Conservation (phyloP, 2,888 invertebrate genomes). For the Lasius fuliginosus region DNA sequence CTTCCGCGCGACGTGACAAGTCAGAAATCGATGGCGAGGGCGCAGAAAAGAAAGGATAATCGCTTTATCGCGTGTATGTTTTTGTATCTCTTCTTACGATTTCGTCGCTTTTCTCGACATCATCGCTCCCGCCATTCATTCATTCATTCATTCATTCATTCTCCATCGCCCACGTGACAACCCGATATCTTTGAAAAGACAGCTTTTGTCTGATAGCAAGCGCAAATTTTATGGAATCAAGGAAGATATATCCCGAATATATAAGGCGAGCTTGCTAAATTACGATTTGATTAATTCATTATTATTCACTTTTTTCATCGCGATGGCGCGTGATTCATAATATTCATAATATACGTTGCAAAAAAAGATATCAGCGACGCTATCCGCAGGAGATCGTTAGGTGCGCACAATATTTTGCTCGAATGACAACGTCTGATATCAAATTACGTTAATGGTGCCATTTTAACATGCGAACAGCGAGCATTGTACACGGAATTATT, state of each 20-base stretch:
- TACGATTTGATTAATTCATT: slow-evolving; percentile 9
- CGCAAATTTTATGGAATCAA: not conserved
- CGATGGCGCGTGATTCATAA: not conserved
- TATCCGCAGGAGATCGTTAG: not conserved
- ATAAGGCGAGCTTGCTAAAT: not conserved
- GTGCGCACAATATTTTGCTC: not conserved
- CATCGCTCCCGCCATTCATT: not conserved
- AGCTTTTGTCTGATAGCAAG: not conserved
- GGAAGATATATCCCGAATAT: not conserved
- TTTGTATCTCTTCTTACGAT: not conserved
- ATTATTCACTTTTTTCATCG: not conserved
- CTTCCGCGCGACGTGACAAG: slow-evolving; percentile 24
- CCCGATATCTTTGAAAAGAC: not conserved
- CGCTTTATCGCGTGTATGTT: slow-evolving; percentile 12
- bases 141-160: not conserved
- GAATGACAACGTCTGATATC: not conserved
- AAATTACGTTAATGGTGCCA: not conserved
- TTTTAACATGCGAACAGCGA: not conserved
- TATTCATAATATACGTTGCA: not conserved
- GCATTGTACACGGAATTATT: not conserved
- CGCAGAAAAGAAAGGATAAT: not conserved
- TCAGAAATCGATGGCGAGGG: not conserved
- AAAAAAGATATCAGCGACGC: not conserved
- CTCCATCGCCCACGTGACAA: not conserved
- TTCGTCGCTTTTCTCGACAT: not conserved